Percentiles rank a stretch among this genome's conserved stretches.
Evolutionary conservation across 2,888 invertebrate genomes (phyloP).

Genomic region (Oxycera nigricornis): DNA sequence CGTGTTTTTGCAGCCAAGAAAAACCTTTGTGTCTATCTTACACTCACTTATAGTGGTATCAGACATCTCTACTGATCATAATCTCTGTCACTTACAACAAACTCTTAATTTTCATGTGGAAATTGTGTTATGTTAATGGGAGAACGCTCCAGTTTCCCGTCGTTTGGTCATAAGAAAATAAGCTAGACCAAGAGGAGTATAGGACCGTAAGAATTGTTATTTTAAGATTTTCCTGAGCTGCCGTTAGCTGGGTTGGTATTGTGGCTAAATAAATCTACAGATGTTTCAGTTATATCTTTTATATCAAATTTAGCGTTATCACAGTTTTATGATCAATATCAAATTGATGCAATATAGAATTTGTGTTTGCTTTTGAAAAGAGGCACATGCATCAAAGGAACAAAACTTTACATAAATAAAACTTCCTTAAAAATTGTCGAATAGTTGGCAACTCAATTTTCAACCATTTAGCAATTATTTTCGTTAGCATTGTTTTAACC

Average conservation of each 20-base stretch:
- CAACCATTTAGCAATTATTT: not conserved
- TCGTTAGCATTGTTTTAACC: slow-evolving; percentile 22
- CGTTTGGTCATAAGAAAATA: not conserved
- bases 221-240: not conserved
- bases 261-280: too few species aligned
- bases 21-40: slow-evolving; percentile 2
- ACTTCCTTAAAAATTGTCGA: too few species aligned
- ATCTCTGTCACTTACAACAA: slow-evolving; percentile 36
- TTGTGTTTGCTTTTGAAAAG: too few species aligned
- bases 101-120: slow-evolving; percentile 21
- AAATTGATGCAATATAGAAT: too few species aligned
- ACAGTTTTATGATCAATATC: too few species aligned
- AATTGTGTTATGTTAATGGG: slow-evolving; percentile 13
- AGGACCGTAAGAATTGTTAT: not conserved
- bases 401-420: too few species aligned
- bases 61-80: slow-evolving; percentile 26
- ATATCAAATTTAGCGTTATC: too few species aligned
- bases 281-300: too few species aligned
- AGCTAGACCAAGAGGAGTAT: too few species aligned
- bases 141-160: slow-evolving; percentile 25
- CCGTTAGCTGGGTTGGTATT: too few species aligned
- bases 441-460: not conserved
- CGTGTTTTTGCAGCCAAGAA: not conserved
- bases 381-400: too few species aligned
- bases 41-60: slow-evolving; percentile 19